A percentile compares a stretch with the other conserved stretches of the same genome.
Conservation (phyloP, 2,113 vertebrate species). For the Rutilus rutilus region DNA sequence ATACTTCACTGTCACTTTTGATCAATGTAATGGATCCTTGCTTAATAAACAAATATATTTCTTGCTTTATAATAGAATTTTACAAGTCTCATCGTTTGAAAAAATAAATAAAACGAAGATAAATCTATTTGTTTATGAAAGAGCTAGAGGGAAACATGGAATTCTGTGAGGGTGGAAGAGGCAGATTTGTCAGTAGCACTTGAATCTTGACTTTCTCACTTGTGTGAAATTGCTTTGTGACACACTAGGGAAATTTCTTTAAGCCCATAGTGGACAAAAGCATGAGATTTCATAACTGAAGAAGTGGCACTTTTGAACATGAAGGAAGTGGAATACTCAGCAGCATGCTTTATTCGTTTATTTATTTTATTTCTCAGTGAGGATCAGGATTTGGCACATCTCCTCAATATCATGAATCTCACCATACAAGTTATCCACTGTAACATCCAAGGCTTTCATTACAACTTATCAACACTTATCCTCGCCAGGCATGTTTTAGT, state of each 20-base stretch:
- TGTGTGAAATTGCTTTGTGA: conserved; percentile 73
- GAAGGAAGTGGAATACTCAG: not conserved
- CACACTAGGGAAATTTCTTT: conserved; percentile 77
- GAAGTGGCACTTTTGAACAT: conserved; percentile 25
- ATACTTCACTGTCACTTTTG: not conserved
- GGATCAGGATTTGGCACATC: conserved; percentile 5
- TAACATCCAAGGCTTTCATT: not conserved
- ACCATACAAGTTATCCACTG: not conserved
- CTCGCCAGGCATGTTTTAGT: not conserved
- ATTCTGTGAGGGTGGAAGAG: not conserved
- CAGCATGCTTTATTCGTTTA: conserved; percentile 25
- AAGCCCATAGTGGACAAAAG: conserved; percentile 63
- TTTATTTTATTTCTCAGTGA: not conserved
- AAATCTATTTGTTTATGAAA: not conserved
- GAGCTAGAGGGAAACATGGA: not conserved
- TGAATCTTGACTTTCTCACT: conserved; percentile 34
- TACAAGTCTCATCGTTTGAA: no score
- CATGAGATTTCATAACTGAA: conserved; percentile 45
- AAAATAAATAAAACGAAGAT: no score
- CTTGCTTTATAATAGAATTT: not conserved
- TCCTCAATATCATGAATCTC: conserved; percentile 1
- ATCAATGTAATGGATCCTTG: not conserved
- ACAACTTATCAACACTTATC: conserved; percentile 10
- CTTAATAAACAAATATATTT: not conserved
- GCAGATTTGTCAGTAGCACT: conserved; percentile 35